Conservation (phyloP, 1,140 invertebrate genomes). For the Phthorimaea operculella region DNA sequence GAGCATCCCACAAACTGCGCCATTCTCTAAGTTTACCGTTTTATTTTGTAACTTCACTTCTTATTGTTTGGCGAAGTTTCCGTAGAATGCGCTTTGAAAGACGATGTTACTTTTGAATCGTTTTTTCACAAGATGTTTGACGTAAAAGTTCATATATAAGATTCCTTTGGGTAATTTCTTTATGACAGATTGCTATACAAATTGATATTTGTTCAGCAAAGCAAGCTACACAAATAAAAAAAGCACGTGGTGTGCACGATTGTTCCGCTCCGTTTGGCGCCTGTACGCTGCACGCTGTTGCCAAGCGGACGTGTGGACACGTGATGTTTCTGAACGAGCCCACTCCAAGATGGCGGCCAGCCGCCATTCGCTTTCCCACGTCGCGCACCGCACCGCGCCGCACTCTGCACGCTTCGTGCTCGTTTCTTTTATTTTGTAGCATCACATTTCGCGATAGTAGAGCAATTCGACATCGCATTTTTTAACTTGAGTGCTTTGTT, state of each 20-base stretch:
- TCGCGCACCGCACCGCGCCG: slow-evolving; percentile 34
- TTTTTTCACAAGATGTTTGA: too few relatives aligned
- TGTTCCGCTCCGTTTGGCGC: slow-evolving; percentile 59
- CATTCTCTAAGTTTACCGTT: slow-evolving; percentile 3
- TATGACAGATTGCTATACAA: slow-evolving; percentile 10
- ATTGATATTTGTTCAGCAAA: slow-evolving; percentile 34
- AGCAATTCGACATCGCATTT: too few relatives aligned
- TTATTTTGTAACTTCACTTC: background rate
- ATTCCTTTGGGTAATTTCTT: too few relatives aligned
- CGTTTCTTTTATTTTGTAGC: slow-evolving; percentile 56
- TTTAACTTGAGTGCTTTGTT: too few relatives aligned
- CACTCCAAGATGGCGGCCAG: slow-evolving; percentile 59
- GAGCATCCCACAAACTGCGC: slow-evolving; percentile 1
- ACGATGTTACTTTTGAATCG: too few relatives aligned
- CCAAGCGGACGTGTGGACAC: slow-evolving; percentile 56
- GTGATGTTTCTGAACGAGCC: slow-evolving; percentile 55
- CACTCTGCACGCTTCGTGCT: slow-evolving; percentile 57
- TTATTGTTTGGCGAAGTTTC: background rate
- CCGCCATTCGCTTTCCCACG: slow-evolving; percentile 66
- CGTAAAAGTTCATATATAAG: too few relatives aligned
- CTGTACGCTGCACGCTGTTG: slow-evolving; percentile 53
- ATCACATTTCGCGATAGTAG: slow-evolving; percentile 43
- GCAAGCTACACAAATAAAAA: slow-evolving; percentile 59
- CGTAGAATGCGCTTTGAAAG: background rate
- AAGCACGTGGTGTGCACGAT: slow-evolving; percentile 57